Evolutionary conservation across 2,888 invertebrate genomes (phyloP).

Genomic region (Aquatica leii): DNA sequence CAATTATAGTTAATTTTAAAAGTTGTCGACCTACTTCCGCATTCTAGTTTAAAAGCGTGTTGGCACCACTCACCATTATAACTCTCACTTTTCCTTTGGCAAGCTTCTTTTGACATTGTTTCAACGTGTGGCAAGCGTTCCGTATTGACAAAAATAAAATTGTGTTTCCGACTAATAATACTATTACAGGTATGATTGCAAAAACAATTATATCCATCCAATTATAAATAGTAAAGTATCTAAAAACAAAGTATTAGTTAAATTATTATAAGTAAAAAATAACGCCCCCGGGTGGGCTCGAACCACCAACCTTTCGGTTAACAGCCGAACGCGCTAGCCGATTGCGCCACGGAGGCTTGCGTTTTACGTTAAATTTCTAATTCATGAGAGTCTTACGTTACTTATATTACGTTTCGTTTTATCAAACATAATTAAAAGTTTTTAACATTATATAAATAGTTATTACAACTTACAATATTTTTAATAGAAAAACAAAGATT

Average conservation of each 20-base stretch:
- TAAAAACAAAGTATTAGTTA: constrained; percentile 35
- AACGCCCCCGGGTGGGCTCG: constrained; percentile 94
- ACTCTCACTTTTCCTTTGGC: constrained; percentile 9
- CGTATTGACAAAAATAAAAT: constrained; percentile 47
- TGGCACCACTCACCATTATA: constrained; percentile 10
- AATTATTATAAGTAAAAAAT: constrained; percentile 57
- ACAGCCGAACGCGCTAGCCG: constrained; percentile 98
- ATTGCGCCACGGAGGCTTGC: constrained; percentile 88
- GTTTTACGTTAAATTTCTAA: background rate
- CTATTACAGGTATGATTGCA: constrained; percentile 47
- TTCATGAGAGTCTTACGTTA: too few relatives aligned
- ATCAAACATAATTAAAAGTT: too few relatives aligned
- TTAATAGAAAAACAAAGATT: too few relatives aligned
- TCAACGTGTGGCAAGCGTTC: constrained; percentile 33
- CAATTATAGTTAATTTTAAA: constrained; percentile 28
- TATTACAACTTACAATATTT: too few relatives aligned
- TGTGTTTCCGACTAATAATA: constrained; percentile 50
- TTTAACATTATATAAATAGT: too few relatives aligned
- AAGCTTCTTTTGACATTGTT: constrained; percentile 2
- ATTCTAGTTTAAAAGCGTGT: too few relatives aligned
- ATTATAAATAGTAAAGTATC: constrained; percentile 47
- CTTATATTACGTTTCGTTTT: too few relatives aligned
- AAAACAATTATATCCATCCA: constrained; percentile 49
- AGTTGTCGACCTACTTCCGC: background rate
- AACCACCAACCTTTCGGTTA: constrained; percentile 99